Evolutionary conservation across 2,888 invertebrate genomes (phyloP), one percentile per base, ranked within the genome.

Genomic region (Temnothorax rugatulus): DNA sequence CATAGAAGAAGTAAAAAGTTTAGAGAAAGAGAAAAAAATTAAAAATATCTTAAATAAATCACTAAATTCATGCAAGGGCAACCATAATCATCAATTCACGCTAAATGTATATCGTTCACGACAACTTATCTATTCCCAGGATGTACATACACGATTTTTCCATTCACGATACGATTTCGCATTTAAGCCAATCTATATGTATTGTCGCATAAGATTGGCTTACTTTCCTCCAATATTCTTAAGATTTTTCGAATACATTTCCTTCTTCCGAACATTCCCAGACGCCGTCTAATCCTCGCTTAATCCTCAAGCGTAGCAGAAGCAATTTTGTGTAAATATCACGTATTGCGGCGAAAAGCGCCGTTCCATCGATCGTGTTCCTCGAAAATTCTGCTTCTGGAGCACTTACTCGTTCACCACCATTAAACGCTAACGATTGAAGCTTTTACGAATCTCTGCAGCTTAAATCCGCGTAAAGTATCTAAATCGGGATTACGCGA

Each of bases 401-500:
- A 75, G 34, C 59, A 59, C 9, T 8, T 13, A 13, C 21, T 73
- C 41, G 34, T 52, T 41, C 52, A 13, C 2, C 18, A 34, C 50
- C 41, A 41, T 54, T 68, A 29, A 77, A 52, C 29, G 41, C 54
- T 41, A 41, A 69, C 25, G 11, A 76, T 77, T 54, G 47, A 68
- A 68, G 29, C 52, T n/a, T 41, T 77, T 34, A 44, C 21, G n/a
- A 4, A 18, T 8, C 3, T 63, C 11, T 21, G 52, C 18, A 2
- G 41, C 18, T 68, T 52, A 52, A 77, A 75, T 38, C 29, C 41
- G 38, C 38, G 38, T 18, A 50, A 21, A 38, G 34, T 57, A 50
- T 66, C 18, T 29, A 52, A 54, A 77, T 54, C 25, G 52, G 41
- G 41, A 68, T 68, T 68, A 77, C 52, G 25, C 68, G 41, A 68